These are phyloP conservation scores for Tragelaphus imberbis DNA, from an alignment of 2,113 vertebrate species.

Conservation along the genomic window DNA sequence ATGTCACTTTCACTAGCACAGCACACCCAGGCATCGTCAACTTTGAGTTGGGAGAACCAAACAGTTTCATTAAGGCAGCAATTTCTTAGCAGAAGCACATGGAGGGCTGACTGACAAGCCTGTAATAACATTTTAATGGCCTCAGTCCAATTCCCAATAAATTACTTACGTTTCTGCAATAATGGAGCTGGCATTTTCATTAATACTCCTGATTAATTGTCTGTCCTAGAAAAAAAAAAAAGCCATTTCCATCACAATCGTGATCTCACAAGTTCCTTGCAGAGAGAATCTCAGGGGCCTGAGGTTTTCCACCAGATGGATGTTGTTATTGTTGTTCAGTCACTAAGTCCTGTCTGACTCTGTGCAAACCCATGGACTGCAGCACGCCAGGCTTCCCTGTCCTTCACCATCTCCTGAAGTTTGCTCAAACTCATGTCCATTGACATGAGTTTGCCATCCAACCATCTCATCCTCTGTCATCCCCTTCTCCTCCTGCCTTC, in stretches of 20 bases:
- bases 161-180: slow-evolving; percentile 61
- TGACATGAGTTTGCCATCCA: background rate
- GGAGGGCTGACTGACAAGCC: slow-evolving; percentile 17
- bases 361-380: background rate
- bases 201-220: slow-evolving; percentile 61
- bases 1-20: fast-evolving
- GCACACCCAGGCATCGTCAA: background rate
- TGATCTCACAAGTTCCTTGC: background rate
- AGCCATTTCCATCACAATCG: background rate
- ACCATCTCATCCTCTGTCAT: background rate
- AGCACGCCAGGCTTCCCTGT: background rate
- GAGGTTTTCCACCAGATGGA: background rate
- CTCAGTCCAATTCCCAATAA: slow-evolving; percentile 65
- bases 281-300: background rate
- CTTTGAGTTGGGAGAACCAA: background rate
- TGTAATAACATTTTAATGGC: slow-evolving; percentile 64
- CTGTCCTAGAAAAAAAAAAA: background rate
- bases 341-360: background rate
- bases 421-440: background rate
- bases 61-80: background rate
- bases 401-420: background rate
- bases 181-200: slow-evolving; percentile 59
- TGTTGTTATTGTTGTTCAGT: background rate
- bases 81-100: background rate
- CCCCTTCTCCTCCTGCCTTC: background rate